Base-by-base conservation (phyloP, 2,888 invertebrate genomes). In the Emesis russula region DNA sequence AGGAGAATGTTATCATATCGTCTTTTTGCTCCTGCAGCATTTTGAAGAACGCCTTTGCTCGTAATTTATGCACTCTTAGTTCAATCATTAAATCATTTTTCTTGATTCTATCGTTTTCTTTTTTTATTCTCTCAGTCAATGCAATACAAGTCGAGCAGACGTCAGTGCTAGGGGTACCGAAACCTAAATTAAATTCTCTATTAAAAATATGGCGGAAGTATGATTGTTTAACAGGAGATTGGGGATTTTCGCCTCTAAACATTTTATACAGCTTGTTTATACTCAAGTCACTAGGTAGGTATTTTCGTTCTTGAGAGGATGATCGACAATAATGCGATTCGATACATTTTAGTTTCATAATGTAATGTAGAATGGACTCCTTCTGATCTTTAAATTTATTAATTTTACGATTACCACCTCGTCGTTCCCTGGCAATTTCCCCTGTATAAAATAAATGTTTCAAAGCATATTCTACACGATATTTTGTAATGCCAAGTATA, bases 261-360 rank as follows among this genome's bases (percentile, higher is more conserved):
- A 94, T 90, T 79, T 83, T 90, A 75, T 90, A 91, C 33, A 92
- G 76, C 80, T 91, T 94, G 83, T 91, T 92, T 58, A 91, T 91
- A 86, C 85, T 92, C 88, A 93, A 91, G 78, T 92, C 88, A 84
- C 88, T 87, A 83, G 87, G 75, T 86, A 92, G 76, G 81, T 92
- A 93, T 90, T 91, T 92, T 70, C 89, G 88, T 87, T 91, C 90
- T 88, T 88, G 89, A 87, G 92, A 77, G 68, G 89, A 79, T 78
- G 90, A 88, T 85, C 91, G 91, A 89, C 91, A 91, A 79, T 92
- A 90, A 88, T 92, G 92, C 41, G 91, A 87, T 81, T 91, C 87
- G 11, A 90, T 81, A 75, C 90, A 93, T 90, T 91, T 93, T 79
- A 89, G 82, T 79, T 89, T 93, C 73, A 44, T 77, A 77, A 77